A percentile compares a stretch with the other conserved stretches of the same genome.
These are phyloP conservation scores for Limnephilus auricula DNA, from an alignment of 2,888 invertebrate species.

Conservation along the genomic window DNA sequence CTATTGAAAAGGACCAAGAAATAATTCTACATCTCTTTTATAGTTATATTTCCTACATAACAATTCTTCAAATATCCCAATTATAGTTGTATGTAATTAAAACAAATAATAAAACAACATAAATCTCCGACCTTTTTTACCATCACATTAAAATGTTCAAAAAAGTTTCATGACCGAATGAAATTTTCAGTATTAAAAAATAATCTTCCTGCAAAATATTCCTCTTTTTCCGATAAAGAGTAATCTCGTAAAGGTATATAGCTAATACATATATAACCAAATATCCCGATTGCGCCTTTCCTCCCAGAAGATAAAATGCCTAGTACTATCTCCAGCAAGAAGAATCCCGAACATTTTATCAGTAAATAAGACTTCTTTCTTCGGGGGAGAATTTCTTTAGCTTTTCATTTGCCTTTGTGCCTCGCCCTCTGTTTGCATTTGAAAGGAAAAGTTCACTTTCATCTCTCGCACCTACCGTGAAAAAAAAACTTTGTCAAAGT, in stretches of 20 bases:
- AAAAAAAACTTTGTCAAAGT: conserved; percentile 14
- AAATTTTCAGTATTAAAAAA: not conserved
- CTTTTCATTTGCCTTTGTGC: conserved; percentile 33
- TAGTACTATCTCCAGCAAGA: not conserved
- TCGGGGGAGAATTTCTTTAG: conserved; percentile 30
- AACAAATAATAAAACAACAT: no score
- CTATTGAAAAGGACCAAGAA: no score
- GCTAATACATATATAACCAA: not conserved
- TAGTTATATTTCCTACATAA: no score
- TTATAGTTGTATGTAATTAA: no score
- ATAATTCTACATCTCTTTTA: no score
- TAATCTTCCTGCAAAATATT: not conserved
- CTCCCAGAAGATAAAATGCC: not conserved
- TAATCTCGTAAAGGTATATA: not conserved
- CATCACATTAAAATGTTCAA: not conserved
- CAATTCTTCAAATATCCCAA: no score
- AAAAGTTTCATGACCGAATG: not conserved
- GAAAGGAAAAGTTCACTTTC: conserved; percentile 49
- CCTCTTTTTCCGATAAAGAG: not conserved
- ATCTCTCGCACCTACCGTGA: conserved; percentile 34
- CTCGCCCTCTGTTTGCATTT: conserved; percentile 39
- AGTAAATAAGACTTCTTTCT: conserved; percentile 27
- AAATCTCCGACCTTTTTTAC: no score
- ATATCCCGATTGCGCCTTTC: not conserved
- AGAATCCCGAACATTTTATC: conserved; percentile 16